Evolutionary conservation across 2,113 vertebrate species (phyloP), one percentile per base, ranked within the genome.

Genomic region (Equus przewalskii): DNA sequence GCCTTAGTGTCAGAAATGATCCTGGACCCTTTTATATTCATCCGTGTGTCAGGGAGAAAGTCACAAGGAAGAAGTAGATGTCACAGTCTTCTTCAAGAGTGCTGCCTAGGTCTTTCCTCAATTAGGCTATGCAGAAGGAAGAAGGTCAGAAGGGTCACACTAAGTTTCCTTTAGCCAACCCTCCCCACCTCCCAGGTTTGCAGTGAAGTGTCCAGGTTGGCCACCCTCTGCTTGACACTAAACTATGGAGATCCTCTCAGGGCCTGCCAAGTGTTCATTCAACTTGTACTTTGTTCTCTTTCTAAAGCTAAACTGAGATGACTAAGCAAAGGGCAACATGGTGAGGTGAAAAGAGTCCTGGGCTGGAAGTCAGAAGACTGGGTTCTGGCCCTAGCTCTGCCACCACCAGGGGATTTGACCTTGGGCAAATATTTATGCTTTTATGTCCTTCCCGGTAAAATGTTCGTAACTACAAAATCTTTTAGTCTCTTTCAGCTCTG

Each of bases 71-170:
- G 54, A 81, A 60, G 87, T 4, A 83, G 44, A 44, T 46, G 65
- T 21, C 6, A 44, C 12, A 19, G 54, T 16, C 65, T 79, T 79
- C 41, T 96, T 60, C 79, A 46, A 91, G n/a, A 73, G n/a, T 51
- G 28, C 21, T 92, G 67, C 12, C 19, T 46, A 67, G 72, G 81
- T 4, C 26, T 94, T 91, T 96, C 69, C 44, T 95, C 36, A 69
- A 86, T 78, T 93, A 92, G 51, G 56, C 41, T 72, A 60, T 91
- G 28, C 33, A 93, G 80, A 93, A 94, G 21, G 54, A 88, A 51
- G 69, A 92, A 78, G 36, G 33, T 56, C 54, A 84, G 62, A 78
- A 91, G 36, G 54, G 13, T 76, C 26, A 54, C 4, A 46, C 5
- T 16, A 60, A 60, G 28, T 81, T 62, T 93, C 54, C 19, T 44